Conservation (phyloP, 1,140 invertebrate genomes). For the Doryteuthis pealeii region DNA sequence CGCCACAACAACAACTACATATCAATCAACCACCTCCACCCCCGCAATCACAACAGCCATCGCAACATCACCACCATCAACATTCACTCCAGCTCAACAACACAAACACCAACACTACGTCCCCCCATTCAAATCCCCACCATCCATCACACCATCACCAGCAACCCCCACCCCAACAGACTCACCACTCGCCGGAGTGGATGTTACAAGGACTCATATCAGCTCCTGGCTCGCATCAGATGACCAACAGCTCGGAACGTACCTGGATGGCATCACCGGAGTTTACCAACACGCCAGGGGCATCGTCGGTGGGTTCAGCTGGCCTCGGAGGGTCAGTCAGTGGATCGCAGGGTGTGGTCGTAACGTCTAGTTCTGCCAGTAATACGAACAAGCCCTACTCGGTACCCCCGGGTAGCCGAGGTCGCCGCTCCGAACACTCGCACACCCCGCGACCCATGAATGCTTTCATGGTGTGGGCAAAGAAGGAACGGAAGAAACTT, state of each 20-base stretch:
- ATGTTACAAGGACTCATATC: background rate
- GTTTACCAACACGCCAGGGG: background rate
- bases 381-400: background rate
- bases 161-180: background rate
- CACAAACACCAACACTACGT: background rate
- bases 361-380: background rate
- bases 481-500: conserved; percentile 92
- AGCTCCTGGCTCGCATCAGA: background rate
- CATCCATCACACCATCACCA: background rate
- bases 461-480: conserved; percentile 61
- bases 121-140: background rate
- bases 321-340: background rate
- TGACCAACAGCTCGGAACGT: background rate
- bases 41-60: background rate
- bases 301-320: background rate
- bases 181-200: background rate
- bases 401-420: background rate
- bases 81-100: background rate
- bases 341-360: background rate
- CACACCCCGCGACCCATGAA: conserved; percentile 57
- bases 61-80: background rate
- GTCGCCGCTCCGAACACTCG: conserved; percentile 27
- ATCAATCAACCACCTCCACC: background rate
- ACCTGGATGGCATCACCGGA: background rate
- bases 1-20: background rate